Evolutionary conservation across 2,888 invertebrate species (phyloP).

Genomic region (Dynastes maya): DNA sequence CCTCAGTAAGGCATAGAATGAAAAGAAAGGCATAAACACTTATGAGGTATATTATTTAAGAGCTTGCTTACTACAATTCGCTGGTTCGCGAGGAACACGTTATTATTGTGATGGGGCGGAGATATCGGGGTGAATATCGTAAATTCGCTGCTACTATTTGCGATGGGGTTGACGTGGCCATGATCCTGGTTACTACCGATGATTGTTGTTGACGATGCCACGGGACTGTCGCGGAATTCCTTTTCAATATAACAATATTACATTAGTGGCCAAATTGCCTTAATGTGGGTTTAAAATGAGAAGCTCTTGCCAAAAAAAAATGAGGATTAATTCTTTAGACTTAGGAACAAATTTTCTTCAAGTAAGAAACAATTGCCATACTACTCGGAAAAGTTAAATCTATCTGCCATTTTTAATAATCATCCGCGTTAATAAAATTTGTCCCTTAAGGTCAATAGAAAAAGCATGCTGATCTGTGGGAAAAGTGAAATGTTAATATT

Average conservation of each 20-base stretch:
- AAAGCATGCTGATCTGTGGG: too few species aligned
- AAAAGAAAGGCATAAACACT: slow-evolving; percentile 17
- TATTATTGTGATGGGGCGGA: slow-evolving; percentile 68
- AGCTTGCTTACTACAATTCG: slow-evolving; percentile 64
- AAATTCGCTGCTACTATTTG: slow-evolving; percentile 65
- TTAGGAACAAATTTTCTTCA: too few species aligned
- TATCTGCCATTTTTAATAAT: too few species aligned
- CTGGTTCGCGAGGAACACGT: slow-evolving; percentile 69
- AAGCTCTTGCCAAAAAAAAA: neutral
- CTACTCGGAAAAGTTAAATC: too few species aligned
- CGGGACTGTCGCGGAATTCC: slow-evolving; percentile 69
- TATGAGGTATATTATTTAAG: slow-evolving; percentile 2
- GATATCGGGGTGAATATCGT: slow-evolving; percentile 70
- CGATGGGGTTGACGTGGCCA: slow-evolving; percentile 69
- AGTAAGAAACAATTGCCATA: too few species aligned
- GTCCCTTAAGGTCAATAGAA: too few species aligned
- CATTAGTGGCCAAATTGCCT: slow-evolving; percentile 14
- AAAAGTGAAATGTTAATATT: too few species aligned
- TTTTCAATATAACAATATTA: slow-evolving; percentile 57
- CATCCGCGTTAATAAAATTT: too few species aligned
- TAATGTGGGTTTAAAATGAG: neutral
- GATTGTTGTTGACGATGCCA: slow-evolving; percentile 62
- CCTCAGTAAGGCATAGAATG: slow-evolving; percentile 15
- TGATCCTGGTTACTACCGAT: slow-evolving; percentile 65
- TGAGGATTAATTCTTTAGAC: too few species aligned